Conservation (phyloP, 92 coral and sea anemone genomes). For the Umimayanthus kanabou region DNA sequence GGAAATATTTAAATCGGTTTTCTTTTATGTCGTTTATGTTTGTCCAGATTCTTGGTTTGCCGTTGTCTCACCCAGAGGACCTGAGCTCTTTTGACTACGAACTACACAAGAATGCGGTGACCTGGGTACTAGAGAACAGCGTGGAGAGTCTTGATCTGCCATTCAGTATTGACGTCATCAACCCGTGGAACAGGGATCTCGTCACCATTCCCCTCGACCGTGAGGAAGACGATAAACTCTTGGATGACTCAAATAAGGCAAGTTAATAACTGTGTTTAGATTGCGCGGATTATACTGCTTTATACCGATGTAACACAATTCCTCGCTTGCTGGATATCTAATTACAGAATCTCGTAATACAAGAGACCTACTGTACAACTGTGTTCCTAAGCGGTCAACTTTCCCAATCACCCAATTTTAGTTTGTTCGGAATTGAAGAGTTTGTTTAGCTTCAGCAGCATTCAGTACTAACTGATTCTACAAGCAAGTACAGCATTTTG, state of each 20-base stretch:
- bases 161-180: constrained; percentile 71
- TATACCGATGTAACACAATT: too few relatives aligned
- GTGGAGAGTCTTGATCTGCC: constrained; percentile 78
- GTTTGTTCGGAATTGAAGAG: too few relatives aligned
- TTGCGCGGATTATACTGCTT: not conserved
- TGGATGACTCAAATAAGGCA: constrained; percentile 82
- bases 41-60: constrained; percentile 81
- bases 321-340: too few relatives aligned
- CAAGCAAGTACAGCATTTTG: too few relatives aligned
- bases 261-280: not conserved
- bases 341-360: too few relatives aligned
- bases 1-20: not conserved
- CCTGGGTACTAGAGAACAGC: constrained; percentile 83
- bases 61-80: constrained; percentile 90
- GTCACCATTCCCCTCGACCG: constrained; percentile 72
- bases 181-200: constrained; percentile 82
- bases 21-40: not conserved
- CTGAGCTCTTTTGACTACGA: constrained; percentile 87
- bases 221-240: constrained; percentile 59
- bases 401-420: too few relatives aligned
- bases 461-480: too few relatives aligned
- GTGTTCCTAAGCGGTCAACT: too few relatives aligned
- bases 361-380: too few relatives aligned
- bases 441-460: too few relatives aligned
- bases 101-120: constrained; percentile 77